Percentiles rank a stretch among this genome's conserved stretches.
phyloP scores from a whole-genome alignment of 2,888 invertebrate species.

The Chloroclystis v-ata region DNA sequence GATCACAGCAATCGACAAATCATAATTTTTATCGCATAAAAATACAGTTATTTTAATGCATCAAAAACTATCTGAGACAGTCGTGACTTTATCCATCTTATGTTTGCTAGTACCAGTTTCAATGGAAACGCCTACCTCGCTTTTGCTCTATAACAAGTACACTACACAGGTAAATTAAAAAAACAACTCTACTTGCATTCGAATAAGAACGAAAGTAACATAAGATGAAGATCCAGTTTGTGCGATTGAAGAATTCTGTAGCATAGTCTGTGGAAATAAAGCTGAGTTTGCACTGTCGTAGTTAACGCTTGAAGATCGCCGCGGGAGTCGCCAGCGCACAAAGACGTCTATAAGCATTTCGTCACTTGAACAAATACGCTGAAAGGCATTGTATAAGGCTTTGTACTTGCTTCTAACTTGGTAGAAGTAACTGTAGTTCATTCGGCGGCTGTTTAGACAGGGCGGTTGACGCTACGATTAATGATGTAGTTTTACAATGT shows the following conservation, averaged over 20 bases:
- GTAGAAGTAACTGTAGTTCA: slow-evolving; percentile 54
- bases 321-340: slow-evolving; percentile 51
- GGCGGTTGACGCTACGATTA: slow-evolving; percentile 61
- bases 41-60: slow-evolving; percentile 36
- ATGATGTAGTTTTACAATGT: slow-evolving; percentile 44
- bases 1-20: slow-evolving; percentile 28
- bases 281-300: slow-evolving; percentile 31
- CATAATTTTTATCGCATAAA: slow-evolving; percentile 24
- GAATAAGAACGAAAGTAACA: slow-evolving; percentile 27
- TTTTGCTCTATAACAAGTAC: slow-evolving; percentile 43
- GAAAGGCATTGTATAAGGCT: slow-evolving; percentile 59
- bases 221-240: slow-evolving; percentile 37
- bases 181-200: slow-evolving; percentile 34
- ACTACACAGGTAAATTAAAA: slow-evolving; percentile 21
- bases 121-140: slow-evolving; percentile 63
- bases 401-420: slow-evolving; percentile 34
- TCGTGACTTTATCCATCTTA: slow-evolving; percentile 48
- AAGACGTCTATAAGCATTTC: slow-evolving; percentile 58
- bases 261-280: slow-evolving; percentile 35
- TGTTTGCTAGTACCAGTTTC: slow-evolving; percentile 40
- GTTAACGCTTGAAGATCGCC: slow-evolving; percentile 36
- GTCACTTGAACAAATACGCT: slow-evolving; percentile 60
- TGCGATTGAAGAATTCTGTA: slow-evolving; percentile 31
- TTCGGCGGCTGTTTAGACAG: slow-evolving; percentile 56
- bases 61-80: slow-evolving; percentile 37